Base-by-base conservation (phyloP, 2,113 vertebrate species). In the Cettia cetti region DNA sequence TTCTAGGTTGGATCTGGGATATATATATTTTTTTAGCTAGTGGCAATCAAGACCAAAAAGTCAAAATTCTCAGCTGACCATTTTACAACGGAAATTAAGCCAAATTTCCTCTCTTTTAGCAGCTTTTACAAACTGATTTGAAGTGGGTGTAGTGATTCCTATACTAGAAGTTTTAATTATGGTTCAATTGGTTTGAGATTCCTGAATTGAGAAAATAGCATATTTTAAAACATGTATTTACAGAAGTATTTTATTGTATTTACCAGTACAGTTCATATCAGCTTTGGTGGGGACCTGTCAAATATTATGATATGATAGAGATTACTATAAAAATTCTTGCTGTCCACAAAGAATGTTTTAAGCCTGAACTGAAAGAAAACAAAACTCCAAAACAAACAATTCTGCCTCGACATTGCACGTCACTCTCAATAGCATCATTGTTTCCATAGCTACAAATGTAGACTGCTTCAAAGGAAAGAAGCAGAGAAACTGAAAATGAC, bases 361-460 rank as follows among this genome's bases (percentile, higher is more conserved):
- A 74, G 54, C 57, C 76, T 75, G 39, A 86, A 72, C 17, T 40
- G 65, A 82, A 76, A 50, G 40, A 89, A 87, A 94, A 87, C 66
- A 81, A 95, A 93, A 96, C 86, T 92, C 68, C 54, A 74, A 95
- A 94, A 42, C 80, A 96, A 96, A 94, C 64, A 93, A 47, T 52
- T 90, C 85, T 95, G 69, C 47, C 76, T 94, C 26, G 0, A 4
- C 57, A 77, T n/a, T 35, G 61, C 45, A 93, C 66, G 28, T 93
- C 93, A 95, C 72, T 91, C 86, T 94, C 88, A 89, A 94, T 75
- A 92, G 94, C 95, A 94, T 96, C 92, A 94, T 83, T 81, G 94
- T 96, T 96, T 96, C 96, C 94, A 97, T 96, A 95, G 96, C 75
- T 95, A 97, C 96, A 94, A 95, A 96, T 72, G 90, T 76, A 96